Evolutionary conservation across 2,888 invertebrate genomes (phyloP), one percentile per base, ranked within the genome.

Genomic region (Clepsis dumicolana): DNA sequence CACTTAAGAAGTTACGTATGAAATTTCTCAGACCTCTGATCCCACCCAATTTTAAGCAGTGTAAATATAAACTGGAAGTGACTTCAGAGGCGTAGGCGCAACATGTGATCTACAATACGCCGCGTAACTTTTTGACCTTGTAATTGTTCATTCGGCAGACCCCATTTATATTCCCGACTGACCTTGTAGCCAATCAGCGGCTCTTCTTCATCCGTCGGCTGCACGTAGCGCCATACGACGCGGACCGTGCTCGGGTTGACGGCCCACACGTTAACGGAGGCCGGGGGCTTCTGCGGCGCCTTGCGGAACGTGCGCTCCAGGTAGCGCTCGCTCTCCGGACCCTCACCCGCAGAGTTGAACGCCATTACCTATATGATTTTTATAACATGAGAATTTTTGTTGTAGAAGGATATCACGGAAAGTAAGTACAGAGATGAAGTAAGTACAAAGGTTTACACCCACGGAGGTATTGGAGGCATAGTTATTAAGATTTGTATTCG

Each of bases 301-400:
- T 97, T 97, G 64, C 97, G 95, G 88, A 95, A 98, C 10, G 98
- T 98, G 70, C 98, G 95, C 87, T 98, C 98, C 72, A 97, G 90
- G 84, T 95, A 98, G 50, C 97, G 94, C 93, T 98, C 98, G 90
- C 98, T 98, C 86, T 99, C 98, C 0, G 98, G 98, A 3, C 99
- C 99, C 87, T 98, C 98, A 1, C 99, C 99, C 3, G 99, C 99
- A 0, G 97, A 96, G 92, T 99, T 99, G 82, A 98, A 99, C 0
- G 98, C 98, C 98, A 99, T 98, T 1, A 98, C 93, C 93, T 93
- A 65, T 8, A 73, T 74, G 2, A 48, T 21, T 5, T 4, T 14
- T 35, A n/a, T 44, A 44, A 38, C n/a, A 4, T n/a, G n/a, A n/a
- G 38, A 14, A 35, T 14, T 38, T 38, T 29, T 29, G 8, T 29